Conservation (phyloP, 64 coral and sea anemone species). For the Pocillopora verrucosa region DNA sequence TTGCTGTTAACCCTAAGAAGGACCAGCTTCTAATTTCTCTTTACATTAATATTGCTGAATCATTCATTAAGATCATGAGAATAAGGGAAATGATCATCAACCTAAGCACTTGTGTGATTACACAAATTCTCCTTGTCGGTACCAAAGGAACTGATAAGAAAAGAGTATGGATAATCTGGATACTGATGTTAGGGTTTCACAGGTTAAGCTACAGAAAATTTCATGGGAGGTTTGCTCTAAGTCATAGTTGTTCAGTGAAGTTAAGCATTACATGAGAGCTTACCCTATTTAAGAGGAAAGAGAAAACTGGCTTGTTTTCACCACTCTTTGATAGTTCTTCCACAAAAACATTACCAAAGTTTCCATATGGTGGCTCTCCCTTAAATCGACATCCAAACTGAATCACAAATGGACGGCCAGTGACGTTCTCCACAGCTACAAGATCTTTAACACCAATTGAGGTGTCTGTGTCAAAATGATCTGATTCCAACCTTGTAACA, state of each 20-base stretch:
- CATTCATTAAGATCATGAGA: too few species aligned
- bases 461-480: conserved; percentile 69
- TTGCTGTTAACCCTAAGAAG: too few species aligned
- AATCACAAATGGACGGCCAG: conserved; percentile 75
- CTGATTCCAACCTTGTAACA: conserved; percentile 68
- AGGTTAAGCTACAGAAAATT: too few species aligned
- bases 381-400: conserved; percentile 89
- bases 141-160: too few species aligned
- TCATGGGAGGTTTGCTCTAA: too few species aligned
- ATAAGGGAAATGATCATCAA: too few species aligned
- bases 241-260: background rate
- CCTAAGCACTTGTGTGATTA: too few species aligned
- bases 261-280: background rate
- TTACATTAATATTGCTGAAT: too few species aligned
- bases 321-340: conserved; percentile 59
- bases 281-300: conserved; percentile 84
- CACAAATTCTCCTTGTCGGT: too few species aligned
- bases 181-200: too few species aligned
- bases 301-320: conserved; percentile 42
- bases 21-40: too few species aligned
- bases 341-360: conserved; percentile 82
- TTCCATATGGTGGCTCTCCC: conserved; percentile 58
- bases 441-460: conserved; percentile 56
- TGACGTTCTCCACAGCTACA: conserved; percentile 69
- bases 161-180: too few species aligned